phyloP scores from a whole-genome alignment of 2,113 vertebrate genomes.

The Psittacara wagleri region DNA sequence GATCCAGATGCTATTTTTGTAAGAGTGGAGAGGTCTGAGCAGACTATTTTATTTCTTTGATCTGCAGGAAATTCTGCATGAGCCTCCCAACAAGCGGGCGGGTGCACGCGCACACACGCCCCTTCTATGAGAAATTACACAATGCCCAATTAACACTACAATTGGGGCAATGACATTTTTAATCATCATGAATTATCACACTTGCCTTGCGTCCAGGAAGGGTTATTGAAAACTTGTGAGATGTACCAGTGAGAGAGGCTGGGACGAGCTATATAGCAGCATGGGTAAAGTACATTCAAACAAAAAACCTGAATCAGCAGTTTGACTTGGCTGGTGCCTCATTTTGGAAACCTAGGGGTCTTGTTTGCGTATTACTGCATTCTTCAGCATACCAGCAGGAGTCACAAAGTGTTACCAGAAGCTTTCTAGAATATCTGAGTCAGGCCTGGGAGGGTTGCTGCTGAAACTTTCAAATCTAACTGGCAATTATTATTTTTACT shows the following conservation, averaged over 20 bases:
- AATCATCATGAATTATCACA: rapidly evolving
- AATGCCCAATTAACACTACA: background rate
- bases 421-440: background rate
- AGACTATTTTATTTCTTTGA: background rate
- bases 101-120: background rate
- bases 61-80: constrained; percentile 24
- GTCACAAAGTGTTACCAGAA: background rate
- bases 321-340: background rate
- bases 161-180: background rate
- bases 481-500: background rate
- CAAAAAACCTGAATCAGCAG: background rate
- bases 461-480: constrained; percentile 4
- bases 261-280: background rate
- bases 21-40: background rate
- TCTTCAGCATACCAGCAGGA: background rate
- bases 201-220: background rate
- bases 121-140: background rate
- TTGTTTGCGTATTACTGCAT: background rate
- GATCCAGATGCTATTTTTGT: constrained; percentile 40
- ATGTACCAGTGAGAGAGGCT: background rate
- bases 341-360: constrained; percentile 15
- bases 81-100: rapidly evolving
- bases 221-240: background rate
- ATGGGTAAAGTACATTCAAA: background rate
- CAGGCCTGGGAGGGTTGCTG: background rate